Evolutionary conservation across 2,888 invertebrate species (phyloP).

Genomic region (Philereme transversata): DNA sequence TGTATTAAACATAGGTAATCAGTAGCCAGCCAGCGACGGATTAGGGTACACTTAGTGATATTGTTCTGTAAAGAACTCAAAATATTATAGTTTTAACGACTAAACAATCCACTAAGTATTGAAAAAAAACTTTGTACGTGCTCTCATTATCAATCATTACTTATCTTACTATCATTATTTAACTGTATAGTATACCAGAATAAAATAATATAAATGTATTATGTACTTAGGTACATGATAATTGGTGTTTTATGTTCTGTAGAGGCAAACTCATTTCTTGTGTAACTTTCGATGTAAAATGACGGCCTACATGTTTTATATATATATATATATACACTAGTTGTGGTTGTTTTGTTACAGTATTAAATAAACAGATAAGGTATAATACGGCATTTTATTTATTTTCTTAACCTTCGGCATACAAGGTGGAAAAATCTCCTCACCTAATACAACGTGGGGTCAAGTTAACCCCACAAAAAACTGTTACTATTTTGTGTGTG

Average conservation of each 20-base stretch:
- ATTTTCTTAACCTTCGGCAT: too few relatives aligned
- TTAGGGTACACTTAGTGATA: conserved; percentile 39
- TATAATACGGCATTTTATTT: conserved; percentile 43
- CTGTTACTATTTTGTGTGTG: too few relatives aligned
- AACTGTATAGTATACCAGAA: too few relatives aligned
- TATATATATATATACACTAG: conserved; percentile 55
- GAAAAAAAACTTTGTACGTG: conserved; percentile 1
- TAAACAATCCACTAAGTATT: conserved; percentile 43
- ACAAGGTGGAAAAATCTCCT: too few relatives aligned
- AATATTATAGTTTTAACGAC: conserved; percentile 42
- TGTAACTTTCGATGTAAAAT: conserved; percentile 7
- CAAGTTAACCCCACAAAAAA: too few relatives aligned
- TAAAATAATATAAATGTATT: too few relatives aligned
- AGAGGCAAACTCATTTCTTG: conserved; percentile 13
- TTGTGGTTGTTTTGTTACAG: conserved; percentile 80
- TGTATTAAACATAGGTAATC: conserved; percentile 37
- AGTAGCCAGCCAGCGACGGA: conserved; percentile 32
- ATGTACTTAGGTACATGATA: neutral
- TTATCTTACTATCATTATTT: too few relatives aligned
- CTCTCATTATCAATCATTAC: too few relatives aligned
- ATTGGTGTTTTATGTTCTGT: neutral
- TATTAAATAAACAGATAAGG: conserved; percentile 76
- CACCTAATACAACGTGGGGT: too few relatives aligned
- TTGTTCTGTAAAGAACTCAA: conserved; percentile 48
- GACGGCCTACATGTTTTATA: conserved; percentile 10